Conservation (phyloP, 2,113 vertebrate species). For the Sitta europaea region DNA sequence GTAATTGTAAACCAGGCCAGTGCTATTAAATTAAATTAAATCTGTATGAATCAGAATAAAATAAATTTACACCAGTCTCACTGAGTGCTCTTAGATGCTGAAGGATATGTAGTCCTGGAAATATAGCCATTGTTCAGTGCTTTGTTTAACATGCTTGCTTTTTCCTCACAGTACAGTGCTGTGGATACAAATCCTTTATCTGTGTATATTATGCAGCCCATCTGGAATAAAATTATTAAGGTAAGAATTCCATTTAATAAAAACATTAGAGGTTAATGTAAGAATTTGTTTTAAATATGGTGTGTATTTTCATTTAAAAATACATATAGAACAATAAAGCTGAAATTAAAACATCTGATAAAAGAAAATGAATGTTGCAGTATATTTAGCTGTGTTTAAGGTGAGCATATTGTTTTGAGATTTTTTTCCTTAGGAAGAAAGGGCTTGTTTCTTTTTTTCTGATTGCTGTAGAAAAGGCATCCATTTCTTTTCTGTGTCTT, state of each 20-base stretch:
- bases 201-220: constrained; percentile 70
- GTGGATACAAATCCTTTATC: constrained; percentile 74
- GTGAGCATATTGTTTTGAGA: background rate
- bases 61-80: background rate
- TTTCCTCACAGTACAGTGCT: constrained; percentile 66
- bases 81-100: background rate
- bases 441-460: background rate
- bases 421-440: background rate
- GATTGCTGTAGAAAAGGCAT: background rate
- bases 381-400: background rate
- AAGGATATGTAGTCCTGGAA: background rate
- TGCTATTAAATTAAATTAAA: background rate
- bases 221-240: constrained; percentile 72
- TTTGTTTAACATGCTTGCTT: background rate
- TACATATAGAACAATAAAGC: background rate
- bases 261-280: background rate
- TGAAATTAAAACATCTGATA: background rate
- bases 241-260: constrained; percentile 29
- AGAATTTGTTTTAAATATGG: background rate
- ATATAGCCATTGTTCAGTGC: background rate
- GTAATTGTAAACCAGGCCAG: background rate
- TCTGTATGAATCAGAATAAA: background rate
- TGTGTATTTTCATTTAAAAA: background rate
- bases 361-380: background rate
- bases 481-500: background rate